Conservation (phyloP, 2,888 invertebrate species). For the Gibbula magus region DNA sequence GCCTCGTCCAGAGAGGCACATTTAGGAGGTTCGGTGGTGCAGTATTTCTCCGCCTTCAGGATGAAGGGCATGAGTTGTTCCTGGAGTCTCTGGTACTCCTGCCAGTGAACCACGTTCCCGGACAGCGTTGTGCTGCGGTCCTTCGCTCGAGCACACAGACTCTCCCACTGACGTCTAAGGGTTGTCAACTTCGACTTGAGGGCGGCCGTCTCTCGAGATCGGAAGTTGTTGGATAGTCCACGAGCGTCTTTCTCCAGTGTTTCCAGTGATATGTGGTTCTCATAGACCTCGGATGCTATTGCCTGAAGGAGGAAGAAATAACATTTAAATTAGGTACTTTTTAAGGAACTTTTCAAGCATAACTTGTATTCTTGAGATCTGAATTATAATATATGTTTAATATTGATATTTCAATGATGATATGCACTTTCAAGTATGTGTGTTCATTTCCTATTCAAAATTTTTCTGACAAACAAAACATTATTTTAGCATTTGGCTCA, state of each 20-base stretch:
- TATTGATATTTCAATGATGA: no score
- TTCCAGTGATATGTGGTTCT: constrained; percentile 85
- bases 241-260: constrained; percentile 85
- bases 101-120: constrained; percentile 89
- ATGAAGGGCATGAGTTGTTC: constrained; percentile 91
- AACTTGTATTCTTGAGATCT: not conserved
- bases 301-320: constrained; percentile 73
- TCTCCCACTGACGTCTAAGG: constrained; percentile 85
- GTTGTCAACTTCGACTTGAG: constrained; percentile 85
- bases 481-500: no score
- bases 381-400: not conserved
- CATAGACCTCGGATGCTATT: constrained; percentile 84
- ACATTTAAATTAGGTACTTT: not conserved
- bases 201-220: constrained; percentile 81
- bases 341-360: not conserved
- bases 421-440: no score
- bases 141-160: constrained; percentile 85
- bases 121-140: constrained; percentile 85
- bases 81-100: constrained; percentile 85
- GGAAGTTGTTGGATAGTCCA: constrained; percentile 80
- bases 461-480: no score
- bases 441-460: no score
- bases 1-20: constrained; percentile 88
- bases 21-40: constrained; percentile 83
- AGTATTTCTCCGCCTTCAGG: constrained; percentile 89